Conservation (phyloP, 2,113 vertebrate genomes). For the Macquaria ambigua region DNA sequence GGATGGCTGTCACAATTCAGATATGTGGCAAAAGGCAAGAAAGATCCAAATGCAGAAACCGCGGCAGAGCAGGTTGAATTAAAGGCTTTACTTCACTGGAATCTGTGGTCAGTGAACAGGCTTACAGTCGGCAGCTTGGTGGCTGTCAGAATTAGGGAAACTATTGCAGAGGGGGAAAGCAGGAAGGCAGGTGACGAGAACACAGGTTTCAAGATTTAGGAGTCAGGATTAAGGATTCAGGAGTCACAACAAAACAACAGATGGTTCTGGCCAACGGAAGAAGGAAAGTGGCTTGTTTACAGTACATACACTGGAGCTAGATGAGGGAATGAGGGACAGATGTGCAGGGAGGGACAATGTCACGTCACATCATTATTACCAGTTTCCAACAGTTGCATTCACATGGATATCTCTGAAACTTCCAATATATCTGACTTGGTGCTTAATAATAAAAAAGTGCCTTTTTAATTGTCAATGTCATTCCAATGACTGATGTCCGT, state of each 20-base stretch:
- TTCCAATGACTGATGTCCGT: not conserved
- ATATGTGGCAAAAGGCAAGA: not conserved
- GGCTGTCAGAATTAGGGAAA: constrained; percentile 10
- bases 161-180: not conserved
- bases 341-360: not conserved
- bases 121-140: not conserved
- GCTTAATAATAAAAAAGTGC: too few species aligned
- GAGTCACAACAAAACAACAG: not conserved
- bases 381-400: not conserved
- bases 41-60: not conserved
- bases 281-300: not conserved
- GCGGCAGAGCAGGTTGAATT: not conserved
- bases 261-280: not conserved
- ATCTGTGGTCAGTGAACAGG: not conserved
- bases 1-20: not conserved
- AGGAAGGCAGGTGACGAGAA: not conserved
- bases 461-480: too few species aligned
- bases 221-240: not conserved
- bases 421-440: too few species aligned
- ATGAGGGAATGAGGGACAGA: not conserved
- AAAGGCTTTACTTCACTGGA: not conserved
- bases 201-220: not conserved
- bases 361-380: not conserved
- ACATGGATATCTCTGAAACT: too few species aligned
- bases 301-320: not conserved